phyloP scores from a whole-genome alignment of 2,797 vertebrate genomes.

The Hylomyscus alleni region DNA sequence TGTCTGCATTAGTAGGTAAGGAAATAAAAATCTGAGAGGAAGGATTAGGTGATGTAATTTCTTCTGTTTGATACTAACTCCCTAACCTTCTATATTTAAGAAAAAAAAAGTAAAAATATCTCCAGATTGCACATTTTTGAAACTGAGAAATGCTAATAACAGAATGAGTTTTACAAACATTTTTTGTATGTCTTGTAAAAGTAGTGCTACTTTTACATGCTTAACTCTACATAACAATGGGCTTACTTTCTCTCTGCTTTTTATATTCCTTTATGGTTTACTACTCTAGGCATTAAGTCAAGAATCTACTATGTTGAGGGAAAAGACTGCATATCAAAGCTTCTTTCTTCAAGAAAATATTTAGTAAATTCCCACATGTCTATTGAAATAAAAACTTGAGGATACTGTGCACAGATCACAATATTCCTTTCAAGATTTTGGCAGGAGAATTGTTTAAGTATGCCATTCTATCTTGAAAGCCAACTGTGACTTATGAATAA shows the following conservation, averaged over 20 bases:
- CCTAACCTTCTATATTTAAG: conserved; percentile 57
- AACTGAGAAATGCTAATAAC: conserved; percentile 60
- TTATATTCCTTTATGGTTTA: conserved; percentile 77
- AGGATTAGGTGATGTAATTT: conserved; percentile 82
- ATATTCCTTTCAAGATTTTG: conserved; percentile 77
- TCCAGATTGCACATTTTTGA: conserved; percentile 64
- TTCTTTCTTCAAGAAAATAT: conserved; percentile 81
- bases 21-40: conserved; percentile 79
- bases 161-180: conserved; percentile 74
- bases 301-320: conserved; percentile 76
- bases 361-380: conserved; percentile 80
- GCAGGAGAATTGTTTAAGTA: conserved; percentile 66
- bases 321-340: conserved; percentile 73
- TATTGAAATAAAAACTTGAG: conserved; percentile 76
- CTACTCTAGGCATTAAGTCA: conserved; percentile 77
- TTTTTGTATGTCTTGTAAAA: conserved; percentile 78
- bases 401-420: conserved; percentile 55
- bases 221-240: conserved; percentile 77
- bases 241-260: conserved; percentile 75
- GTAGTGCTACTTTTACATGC: conserved; percentile 59
- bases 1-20: conserved; percentile 74
- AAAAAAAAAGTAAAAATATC: conserved; percentile 67
- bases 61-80: conserved; percentile 79
- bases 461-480: conserved; percentile 68
- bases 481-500: conserved; percentile 60